phyloP scores from a whole-genome alignment of 37 sponge, comb jelly and placozoan genomes.

The Spongilla lacustris region DNA sequence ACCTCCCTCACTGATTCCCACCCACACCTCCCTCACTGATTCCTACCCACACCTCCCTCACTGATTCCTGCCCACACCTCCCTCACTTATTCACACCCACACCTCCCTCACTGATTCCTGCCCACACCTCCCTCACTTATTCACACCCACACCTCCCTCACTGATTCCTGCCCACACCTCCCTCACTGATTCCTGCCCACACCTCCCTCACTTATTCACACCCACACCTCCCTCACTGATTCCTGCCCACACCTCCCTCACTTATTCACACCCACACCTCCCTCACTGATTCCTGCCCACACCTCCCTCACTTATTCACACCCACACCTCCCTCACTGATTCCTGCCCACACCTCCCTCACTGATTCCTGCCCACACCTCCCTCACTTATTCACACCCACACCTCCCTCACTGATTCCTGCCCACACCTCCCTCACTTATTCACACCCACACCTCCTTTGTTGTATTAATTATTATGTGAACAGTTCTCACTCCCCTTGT shows the following conservation, averaged over 20 bases:
- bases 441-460: not conserved
- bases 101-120: not conserved
- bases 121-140: not conserved
- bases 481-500: not conserved
- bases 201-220: not conserved
- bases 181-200: not conserved
- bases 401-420: not conserved
- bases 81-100: not conserved
- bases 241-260: not conserved
- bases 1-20: not conserved
- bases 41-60: not conserved
- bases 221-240: not conserved
- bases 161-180: not conserved
- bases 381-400: not conserved
- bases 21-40: not conserved
- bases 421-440: not conserved
- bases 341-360: not conserved
- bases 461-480: too few relatives aligned
- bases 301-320: not conserved
- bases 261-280: not conserved
- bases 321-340: not conserved
- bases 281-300: not conserved
- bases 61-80: not conserved
- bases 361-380: not conserved
- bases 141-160: not conserved